These are phyloP conservation scores for Crioceris asparagi DNA, from an alignment of 2,888 invertebrate genomes.

Conservation along the genomic window DNA sequence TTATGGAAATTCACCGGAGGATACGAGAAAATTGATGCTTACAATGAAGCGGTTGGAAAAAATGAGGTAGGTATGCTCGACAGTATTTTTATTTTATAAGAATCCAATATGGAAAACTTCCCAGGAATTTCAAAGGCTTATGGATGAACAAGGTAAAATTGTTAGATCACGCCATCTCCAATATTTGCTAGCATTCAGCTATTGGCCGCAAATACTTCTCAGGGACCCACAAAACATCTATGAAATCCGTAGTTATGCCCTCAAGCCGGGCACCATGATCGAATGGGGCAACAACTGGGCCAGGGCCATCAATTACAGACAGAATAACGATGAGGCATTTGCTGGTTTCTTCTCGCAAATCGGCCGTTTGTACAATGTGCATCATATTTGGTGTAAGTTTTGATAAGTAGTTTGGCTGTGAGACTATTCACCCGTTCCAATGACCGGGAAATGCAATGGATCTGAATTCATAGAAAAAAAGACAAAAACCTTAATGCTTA, in stretches of 20 bases:
- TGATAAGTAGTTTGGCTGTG: too few species aligned
- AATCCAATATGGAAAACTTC: constrained; percentile 8
- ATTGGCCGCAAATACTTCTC: constrained; percentile 81
- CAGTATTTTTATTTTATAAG: neutral
- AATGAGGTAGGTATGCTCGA: constrained; percentile 46
- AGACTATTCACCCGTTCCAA: too few species aligned
- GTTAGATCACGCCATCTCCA: constrained; percentile 83
- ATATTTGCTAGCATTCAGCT: constrained; percentile 91
- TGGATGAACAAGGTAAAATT: constrained; percentile 65
- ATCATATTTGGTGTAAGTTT: constrained; percentile 99
- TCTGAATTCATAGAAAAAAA: too few species aligned
- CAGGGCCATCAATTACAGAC: constrained; percentile 80
- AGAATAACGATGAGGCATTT: constrained; percentile 89
- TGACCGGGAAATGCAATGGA: too few species aligned
- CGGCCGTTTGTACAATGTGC: constrained; percentile 91
- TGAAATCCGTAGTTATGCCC: constrained; percentile 77
- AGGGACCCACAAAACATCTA: constrained; percentile 65
- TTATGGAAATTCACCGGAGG: constrained; percentile 94
- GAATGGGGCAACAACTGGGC: constrained; percentile 99
- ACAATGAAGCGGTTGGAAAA: constrained; percentile 55
- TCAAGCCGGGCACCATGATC: constrained; percentile 98
- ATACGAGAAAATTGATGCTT: constrained; percentile 75
- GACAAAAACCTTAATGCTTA: too few species aligned
- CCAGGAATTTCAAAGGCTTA: constrained; percentile 60
- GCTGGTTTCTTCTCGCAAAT: constrained; percentile 98